These are phyloP conservation scores for Diaprepes abbreviatus DNA, from an alignment of 2,888 invertebrate species.

Conservation along the genomic window DNA sequence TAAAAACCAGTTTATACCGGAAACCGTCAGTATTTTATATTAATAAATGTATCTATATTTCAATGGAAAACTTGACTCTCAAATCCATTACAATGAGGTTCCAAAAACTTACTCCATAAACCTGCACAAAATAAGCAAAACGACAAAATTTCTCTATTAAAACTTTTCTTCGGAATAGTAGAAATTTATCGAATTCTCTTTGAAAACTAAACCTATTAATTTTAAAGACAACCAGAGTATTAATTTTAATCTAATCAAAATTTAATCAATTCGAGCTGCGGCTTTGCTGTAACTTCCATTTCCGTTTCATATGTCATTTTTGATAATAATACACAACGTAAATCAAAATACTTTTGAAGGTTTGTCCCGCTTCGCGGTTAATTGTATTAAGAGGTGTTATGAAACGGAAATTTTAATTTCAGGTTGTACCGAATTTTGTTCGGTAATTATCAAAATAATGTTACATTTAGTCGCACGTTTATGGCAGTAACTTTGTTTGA, in stretches of 20 bases:
- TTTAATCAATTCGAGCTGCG: constrained; percentile 11
- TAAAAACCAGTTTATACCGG: too few relatives aligned
- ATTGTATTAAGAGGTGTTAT: background rate
- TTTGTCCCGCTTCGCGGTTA: background rate
- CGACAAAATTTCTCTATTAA: background rate
- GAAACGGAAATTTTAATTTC: background rate
- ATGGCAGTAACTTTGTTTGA: too few relatives aligned
- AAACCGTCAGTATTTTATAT: too few relatives aligned
- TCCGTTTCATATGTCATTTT: background rate
- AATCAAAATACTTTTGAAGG: constrained; percentile 11
- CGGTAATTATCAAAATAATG: too few relatives aligned
- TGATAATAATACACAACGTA: background rate
- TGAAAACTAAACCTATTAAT: constrained; percentile 7
- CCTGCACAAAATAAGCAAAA: background rate
- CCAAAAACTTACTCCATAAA: too few relatives aligned
- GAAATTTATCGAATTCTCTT: constrained; percentile 6
- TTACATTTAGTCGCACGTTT: too few relatives aligned
- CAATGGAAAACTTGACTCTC: too few relatives aligned
- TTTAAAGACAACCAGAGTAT: background rate
- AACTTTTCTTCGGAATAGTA: background rate
- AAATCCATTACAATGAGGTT: too few relatives aligned
- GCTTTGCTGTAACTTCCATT: constrained; percentile 1
- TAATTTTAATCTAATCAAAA: constrained; percentile 7
- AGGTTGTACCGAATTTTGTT: too few relatives aligned
- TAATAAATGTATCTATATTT: too few relatives aligned